phyloP scores from a whole-genome alignment of 2,888 invertebrate species.

The Heteromyza rotundicornis region DNA sequence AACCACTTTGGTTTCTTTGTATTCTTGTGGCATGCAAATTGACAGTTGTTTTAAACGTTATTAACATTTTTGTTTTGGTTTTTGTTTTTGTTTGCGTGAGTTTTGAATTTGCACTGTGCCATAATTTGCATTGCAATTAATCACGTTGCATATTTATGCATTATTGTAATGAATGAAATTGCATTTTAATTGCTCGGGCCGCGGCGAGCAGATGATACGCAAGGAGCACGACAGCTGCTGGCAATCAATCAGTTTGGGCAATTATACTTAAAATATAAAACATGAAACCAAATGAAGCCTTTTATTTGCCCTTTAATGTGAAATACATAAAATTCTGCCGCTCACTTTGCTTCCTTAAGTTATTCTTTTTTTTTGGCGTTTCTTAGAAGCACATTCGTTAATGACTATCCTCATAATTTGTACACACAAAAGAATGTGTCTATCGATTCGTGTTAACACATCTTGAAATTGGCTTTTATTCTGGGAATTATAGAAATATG shows the following conservation, averaged over 20 bases:
- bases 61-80: constrained; percentile 39
- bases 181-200: constrained; percentile 29
- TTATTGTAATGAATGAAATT: constrained; percentile 23
- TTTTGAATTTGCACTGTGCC: constrained; percentile 29
- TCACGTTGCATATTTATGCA: constrained; percentile 30
- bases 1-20: constrained; percentile 4
- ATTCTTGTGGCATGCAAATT: constrained; percentile 38
- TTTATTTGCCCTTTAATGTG: neutral
- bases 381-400: neutral
- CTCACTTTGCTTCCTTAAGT: no score
- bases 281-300: neutral
- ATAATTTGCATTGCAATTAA: constrained; percentile 56
- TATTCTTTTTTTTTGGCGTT: neutral
- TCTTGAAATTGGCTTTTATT: constrained; percentile 5
- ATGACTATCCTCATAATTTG: neutral
- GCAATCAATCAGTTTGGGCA: neutral
- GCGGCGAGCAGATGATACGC: neutral
- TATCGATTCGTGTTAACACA: constrained; percentile 3
- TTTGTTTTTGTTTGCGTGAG: neutral
- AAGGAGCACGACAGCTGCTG: neutral
- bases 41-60: constrained; percentile 57
- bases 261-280: no score
- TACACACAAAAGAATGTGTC: neutral
- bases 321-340: no score
- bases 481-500: constrained; percentile 9